Conservation (phyloP, 2,888 invertebrate genomes). For the Drosophila melanocephala region DNA sequence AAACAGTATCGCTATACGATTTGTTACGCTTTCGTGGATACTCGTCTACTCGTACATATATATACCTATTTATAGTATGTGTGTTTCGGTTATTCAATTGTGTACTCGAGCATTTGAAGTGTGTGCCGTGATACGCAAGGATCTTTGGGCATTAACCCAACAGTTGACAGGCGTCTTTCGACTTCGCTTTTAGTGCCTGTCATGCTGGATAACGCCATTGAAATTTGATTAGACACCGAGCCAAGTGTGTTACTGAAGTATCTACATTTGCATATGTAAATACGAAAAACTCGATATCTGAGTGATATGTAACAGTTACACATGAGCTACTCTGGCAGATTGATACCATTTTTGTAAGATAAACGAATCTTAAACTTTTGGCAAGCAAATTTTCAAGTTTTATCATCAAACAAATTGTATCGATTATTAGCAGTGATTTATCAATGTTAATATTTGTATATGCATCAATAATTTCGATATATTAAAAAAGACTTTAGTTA, state of each 20-base stretch:
- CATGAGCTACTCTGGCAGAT: conserved; percentile 16
- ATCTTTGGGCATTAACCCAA: conserved; percentile 34
- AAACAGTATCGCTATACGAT: conserved; percentile 5
- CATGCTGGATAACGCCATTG: conserved; percentile 63
- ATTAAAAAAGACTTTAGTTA: conserved; percentile 23
- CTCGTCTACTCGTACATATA: neutral
- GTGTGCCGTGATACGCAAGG: conserved; percentile 53
- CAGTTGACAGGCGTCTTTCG: conserved; percentile 38
- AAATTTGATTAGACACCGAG: conserved; percentile 63
- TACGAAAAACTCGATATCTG: neutral
- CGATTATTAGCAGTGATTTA: neutral
- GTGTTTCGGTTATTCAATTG: conserved; percentile 43
- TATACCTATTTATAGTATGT: neutral
- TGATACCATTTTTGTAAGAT: conserved; percentile 12
- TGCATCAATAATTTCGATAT: neutral
- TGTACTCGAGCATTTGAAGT: conserved; percentile 42
- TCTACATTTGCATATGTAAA: conserved; percentile 40
- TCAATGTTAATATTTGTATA: neutral
- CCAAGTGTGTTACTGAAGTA: conserved; percentile 29
- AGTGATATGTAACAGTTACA: conserved; percentile 11
- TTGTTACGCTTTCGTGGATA: neutral
- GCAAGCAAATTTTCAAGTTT: neutral
- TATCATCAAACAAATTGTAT: neutral
- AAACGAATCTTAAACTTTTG: conserved; percentile 2
- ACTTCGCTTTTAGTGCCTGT: conserved; percentile 58